Percentiles rank a stretch among this genome's conserved stretches.
These are phyloP conservation scores for Trochalopteron elliotii DNA, from an alignment of 2,113 vertebrate genomes.

Conservation along the genomic window DNA sequence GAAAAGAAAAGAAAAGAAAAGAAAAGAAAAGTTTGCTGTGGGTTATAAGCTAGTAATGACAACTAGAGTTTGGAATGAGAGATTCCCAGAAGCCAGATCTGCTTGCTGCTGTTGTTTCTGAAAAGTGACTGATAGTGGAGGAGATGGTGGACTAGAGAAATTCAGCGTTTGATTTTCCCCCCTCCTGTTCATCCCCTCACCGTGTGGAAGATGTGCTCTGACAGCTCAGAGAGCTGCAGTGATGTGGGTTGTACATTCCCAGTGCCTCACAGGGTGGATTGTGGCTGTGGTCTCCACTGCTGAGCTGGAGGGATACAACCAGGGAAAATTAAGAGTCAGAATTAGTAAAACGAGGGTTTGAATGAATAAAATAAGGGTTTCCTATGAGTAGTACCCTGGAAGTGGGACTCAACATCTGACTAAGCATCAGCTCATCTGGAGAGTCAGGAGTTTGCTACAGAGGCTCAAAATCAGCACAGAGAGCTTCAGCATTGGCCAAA, in stretches of 20 bases:
- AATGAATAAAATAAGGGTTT: neutral
- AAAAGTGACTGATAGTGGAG: neutral
- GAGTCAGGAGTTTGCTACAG: neutral
- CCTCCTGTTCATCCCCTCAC: neutral
- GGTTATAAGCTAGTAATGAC: no score
- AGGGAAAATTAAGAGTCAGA: neutral
- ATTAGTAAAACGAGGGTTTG: neutral
- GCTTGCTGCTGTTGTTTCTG: neutral
- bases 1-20: no score
- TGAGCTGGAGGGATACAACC: neutral
- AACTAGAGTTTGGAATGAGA: no score
- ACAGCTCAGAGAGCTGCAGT: neutral
- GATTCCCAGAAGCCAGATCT: constrained; percentile 12
- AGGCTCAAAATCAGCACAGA: neutral
- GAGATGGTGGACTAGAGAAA: neutral
- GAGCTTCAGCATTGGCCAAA: neutral
- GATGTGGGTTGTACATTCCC: accelerated
- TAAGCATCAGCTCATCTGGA: neutral
- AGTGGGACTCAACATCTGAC: neutral
- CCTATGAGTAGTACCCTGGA: neutral
- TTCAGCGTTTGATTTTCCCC: neutral
- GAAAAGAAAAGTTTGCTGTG: no score
- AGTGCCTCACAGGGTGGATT: neutral
- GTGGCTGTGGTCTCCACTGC: neutral
- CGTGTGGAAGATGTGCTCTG: neutral